A percentile compares a stretch with the other conserved stretches of the same genome.
phyloP scores from a whole-genome alignment of 2,888 invertebrate species.

The Microchrysa polita region DNA sequence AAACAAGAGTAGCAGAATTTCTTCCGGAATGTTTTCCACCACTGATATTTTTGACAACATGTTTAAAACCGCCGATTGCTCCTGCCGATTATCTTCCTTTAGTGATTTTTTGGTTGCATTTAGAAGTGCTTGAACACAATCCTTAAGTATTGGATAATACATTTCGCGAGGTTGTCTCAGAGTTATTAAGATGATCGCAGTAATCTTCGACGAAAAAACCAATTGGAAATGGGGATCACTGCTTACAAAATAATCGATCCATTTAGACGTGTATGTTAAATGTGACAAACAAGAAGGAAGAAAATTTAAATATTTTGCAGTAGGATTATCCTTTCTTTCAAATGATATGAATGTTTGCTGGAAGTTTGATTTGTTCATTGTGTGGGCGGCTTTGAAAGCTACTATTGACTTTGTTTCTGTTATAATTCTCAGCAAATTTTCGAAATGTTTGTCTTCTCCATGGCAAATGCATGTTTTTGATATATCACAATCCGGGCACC shows the following conservation, averaged over 20 bases:
- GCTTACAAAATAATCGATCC: constrained; percentile 43
- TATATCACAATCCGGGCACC: constrained; percentile 19
- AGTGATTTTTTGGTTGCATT: constrained; percentile 46
- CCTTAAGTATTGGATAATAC: constrained; percentile 45
- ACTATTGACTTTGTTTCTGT: constrained; percentile 12
- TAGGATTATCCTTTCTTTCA: not conserved
- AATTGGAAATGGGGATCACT: constrained; percentile 35
- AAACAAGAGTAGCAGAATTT: constrained; percentile 58
- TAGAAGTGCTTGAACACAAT: constrained; percentile 48
- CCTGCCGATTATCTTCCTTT: constrained; percentile 41
- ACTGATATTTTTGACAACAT: constrained; percentile 51
- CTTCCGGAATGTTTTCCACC: constrained; percentile 54
- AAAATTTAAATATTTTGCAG: constrained; percentile 30
- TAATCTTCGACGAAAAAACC: constrained; percentile 42
- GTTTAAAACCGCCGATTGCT: constrained; percentile 50
- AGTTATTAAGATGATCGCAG: constrained; percentile 14
- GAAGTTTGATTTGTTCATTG: constrained; percentile 13
- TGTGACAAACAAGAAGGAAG: constrained; percentile 46
- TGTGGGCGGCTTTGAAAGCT: not conserved
- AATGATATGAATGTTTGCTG: constrained; percentile 10
- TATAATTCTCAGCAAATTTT: not conserved
- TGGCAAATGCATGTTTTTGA: not conserved
- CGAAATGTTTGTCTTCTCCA: not conserved
- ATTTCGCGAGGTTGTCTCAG: constrained; percentile 4
- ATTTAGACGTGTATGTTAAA: constrained; percentile 30